A percentile compares a stretch with the other conserved stretches of the same genome.
Evolutionary conservation across 2,113 vertebrate genomes (phyloP).

Genomic region (Erpornis zantholeuca): DNA sequence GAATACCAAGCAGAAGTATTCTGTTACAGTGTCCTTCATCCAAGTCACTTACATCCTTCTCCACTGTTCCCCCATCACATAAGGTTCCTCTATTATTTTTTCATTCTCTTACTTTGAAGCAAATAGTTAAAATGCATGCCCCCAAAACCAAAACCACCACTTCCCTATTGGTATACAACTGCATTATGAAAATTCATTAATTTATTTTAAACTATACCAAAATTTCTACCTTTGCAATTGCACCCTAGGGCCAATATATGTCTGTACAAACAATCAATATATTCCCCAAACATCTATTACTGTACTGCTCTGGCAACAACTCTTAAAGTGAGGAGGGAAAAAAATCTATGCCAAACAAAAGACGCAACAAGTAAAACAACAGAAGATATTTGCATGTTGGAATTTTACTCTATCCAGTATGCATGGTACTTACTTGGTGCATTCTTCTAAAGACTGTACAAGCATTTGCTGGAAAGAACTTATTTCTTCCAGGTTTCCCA

Average conservation of each 20-base stretch:
- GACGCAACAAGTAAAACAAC: not conserved
- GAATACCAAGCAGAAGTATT: not conserved
- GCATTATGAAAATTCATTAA: not conserved
- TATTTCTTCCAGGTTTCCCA: constrained; percentile 97
- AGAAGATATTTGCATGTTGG: not conserved
- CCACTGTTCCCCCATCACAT: not conserved
- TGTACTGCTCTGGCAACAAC: not conserved
- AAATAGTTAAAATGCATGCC: not conserved
- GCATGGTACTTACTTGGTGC: constrained; percentile 88
- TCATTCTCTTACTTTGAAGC: not conserved
- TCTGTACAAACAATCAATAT: not conserved
- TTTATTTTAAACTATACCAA: not conserved
- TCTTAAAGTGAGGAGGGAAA: not conserved
- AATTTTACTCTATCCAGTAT: not conserved
- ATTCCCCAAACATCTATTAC: not conserved
- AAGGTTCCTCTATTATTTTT: not conserved
- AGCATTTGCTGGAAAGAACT: constrained; percentile 97
- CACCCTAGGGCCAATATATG: not conserved
- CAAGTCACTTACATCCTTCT: not conserved
- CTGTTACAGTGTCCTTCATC: not conserved
- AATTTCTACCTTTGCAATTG: not conserved
- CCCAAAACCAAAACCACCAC: not conserved
- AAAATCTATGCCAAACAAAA: not conserved
- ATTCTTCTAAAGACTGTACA: constrained; percentile 95
- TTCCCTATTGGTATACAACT: not conserved